These are phyloP conservation scores for Tipula unca DNA, from an alignment of 2,888 invertebrate species.

Conservation along the genomic window DNA sequence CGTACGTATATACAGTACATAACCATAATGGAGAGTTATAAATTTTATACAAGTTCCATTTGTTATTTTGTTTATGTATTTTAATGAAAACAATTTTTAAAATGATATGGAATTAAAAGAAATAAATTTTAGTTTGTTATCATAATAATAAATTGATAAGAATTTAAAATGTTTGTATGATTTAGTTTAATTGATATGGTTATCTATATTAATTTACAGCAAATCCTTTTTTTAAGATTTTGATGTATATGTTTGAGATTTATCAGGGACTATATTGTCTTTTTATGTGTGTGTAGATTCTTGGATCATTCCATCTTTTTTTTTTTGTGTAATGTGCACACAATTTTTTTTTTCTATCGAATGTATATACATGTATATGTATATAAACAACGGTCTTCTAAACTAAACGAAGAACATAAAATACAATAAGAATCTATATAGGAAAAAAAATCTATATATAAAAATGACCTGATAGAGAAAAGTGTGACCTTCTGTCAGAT, in stretches of 20 bases:
- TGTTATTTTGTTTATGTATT: not conserved
- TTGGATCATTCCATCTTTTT: not conserved
- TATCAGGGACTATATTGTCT: not conserved
- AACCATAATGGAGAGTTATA: not conserved
- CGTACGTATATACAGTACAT: not conserved
- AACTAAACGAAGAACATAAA: not conserved
- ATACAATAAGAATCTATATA: not conserved
- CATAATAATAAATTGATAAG: not conserved
- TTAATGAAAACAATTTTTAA: not conserved
- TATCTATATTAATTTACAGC: not conserved
- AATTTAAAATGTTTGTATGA: not conserved
- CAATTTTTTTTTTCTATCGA: not conserved
- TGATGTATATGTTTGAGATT: not conserved
- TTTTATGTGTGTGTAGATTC: not conserved
- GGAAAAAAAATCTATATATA: not conserved
- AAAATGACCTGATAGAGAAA: not conserved
- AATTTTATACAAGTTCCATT: not conserved
- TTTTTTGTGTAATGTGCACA: too few relatives aligned
- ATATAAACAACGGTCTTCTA: not conserved
- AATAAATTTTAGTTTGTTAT: not conserved
- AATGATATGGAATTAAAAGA: not conserved
- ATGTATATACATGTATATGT: too few relatives aligned
- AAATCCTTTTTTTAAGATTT: not conserved
- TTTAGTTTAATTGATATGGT: not conserved
- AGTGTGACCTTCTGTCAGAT: slow-evolving; percentile 14